Conservation (phyloP, 2,797 vertebrate genomes). For the Lerista edwardsae region DNA sequence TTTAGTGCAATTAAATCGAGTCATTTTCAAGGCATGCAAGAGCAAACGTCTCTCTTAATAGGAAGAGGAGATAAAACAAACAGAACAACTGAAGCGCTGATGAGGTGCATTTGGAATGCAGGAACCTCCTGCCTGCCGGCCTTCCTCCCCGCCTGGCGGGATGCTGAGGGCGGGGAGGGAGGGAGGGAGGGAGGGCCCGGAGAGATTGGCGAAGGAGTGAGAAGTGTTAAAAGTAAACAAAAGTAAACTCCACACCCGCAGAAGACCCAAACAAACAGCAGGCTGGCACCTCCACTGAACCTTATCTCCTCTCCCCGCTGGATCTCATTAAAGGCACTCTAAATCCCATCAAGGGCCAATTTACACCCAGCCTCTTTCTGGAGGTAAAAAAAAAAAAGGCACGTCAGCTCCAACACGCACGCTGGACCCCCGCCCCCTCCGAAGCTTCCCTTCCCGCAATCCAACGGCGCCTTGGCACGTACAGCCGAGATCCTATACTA, state of each 20-base stretch:
- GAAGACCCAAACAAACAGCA: conserved; percentile 28
- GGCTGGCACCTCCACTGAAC: conserved; percentile 22
- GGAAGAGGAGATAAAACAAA: conserved; percentile 40
- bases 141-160: background rate
- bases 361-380: conserved; percentile 3
- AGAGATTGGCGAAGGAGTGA: conserved; percentile 38
- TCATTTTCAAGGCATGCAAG: background rate
- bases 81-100: conserved; percentile 48
- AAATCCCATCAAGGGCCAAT: conserved; percentile 35
- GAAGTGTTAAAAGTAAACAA: conserved; percentile 50
- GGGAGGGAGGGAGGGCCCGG: conserved; percentile 13
- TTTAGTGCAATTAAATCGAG: background rate
- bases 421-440: background rate
- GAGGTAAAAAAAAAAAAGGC: background rate
- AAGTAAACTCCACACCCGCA: conserved; percentile 19
- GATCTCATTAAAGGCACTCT: conserved; percentile 51
- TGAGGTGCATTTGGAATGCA: conserved; percentile 25
- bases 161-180: background rate
- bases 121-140: conserved; percentile 22
- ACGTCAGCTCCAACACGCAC: too few species aligned
- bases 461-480: background rate
- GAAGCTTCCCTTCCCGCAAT: background rate
- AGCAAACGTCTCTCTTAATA: conserved; percentile 31
- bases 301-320: conserved; percentile 43
- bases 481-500: background rate